Evolutionary conservation across 2,797 vertebrate species (phyloP), one percentile per base, ranked within the genome.

Genomic region (Philypnodon macrostomus): DNA sequence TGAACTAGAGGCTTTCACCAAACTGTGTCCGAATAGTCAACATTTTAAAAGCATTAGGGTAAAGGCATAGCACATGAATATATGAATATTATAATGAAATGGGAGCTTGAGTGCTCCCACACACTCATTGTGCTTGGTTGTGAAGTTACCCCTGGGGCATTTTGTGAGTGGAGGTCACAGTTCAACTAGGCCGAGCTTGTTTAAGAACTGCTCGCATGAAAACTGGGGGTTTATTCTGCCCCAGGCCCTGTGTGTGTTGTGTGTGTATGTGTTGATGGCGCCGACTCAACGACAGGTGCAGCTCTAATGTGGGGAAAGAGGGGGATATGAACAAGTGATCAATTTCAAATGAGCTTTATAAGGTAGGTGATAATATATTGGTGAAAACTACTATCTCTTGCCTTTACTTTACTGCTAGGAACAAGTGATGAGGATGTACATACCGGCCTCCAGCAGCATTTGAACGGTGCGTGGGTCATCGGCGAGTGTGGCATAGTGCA

Each of bases 401-500:
- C 21, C 21, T 6, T 23, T 3, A 23, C 21, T 23, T 3, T 23
- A 23, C 21, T 23, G 21, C 6, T 23, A 23, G 0, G 6, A 15
- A 12, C 9, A 18, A 16, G 33, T 29, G 7, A 19, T 7, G 18
- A 4, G 0, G 1, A 4, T n/a, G 26, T 32, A 74, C 83, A 0
- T 83, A 87, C 85, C 84, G 8, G 81, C 77, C 4, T 95, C 91
- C 50, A 98, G 88, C 47, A 98, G 88, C 79, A 92, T 73, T 33
- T 83, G 77, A 62, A 91, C 91, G 0, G 88, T 82, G 26, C 21
- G 58, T n/a, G 83, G 89, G 79, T 98, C 93, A 0, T 96, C 93
- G 0, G 93, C 92, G 17, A 98, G 88, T 0, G 93, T 94, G 0
- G 94, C 94, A 0, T 98, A 98, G 79, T 98, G 96, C 14, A 98